phyloP scores from a whole-genome alignment of 2,797 vertebrate species.

The Anisognathus igniventris region DNA sequence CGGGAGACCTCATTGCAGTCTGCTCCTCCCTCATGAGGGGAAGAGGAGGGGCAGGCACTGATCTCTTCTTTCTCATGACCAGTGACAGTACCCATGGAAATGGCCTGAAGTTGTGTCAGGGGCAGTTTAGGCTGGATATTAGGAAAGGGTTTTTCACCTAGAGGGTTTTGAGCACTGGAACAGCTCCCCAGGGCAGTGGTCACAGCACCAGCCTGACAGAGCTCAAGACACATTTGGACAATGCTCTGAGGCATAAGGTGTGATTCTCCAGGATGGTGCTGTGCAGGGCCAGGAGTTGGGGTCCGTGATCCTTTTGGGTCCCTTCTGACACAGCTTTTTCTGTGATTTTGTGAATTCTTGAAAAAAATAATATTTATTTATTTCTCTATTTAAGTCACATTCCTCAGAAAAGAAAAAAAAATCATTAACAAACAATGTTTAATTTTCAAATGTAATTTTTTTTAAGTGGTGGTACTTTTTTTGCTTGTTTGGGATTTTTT shows the following conservation, averaged over 20 bases:
- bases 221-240: background rate
- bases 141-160: background rate
- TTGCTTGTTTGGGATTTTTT: background rate
- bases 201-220: background rate
- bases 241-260: too few species aligned
- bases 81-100: background rate
- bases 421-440: background rate
- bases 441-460: background rate
- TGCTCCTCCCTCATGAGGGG: too few species aligned
- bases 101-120: background rate
- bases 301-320: background rate
- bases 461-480: background rate
- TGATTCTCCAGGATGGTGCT: too few species aligned
- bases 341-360: background rate
- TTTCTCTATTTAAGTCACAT: background rate
- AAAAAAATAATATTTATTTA: background rate
- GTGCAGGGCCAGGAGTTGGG: background rate
- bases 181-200: background rate
- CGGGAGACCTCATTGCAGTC: background rate
- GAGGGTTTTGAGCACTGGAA: background rate
- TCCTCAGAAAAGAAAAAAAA: background rate
- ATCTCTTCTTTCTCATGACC: background rate
- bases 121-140: background rate
- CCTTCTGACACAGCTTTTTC: background rate
- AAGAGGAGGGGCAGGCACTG: background rate